Evolutionary conservation across 2,888 invertebrate species (phyloP), one percentile per base, ranked within the genome.

Genomic region (Ormyrus thymus): DNA sequence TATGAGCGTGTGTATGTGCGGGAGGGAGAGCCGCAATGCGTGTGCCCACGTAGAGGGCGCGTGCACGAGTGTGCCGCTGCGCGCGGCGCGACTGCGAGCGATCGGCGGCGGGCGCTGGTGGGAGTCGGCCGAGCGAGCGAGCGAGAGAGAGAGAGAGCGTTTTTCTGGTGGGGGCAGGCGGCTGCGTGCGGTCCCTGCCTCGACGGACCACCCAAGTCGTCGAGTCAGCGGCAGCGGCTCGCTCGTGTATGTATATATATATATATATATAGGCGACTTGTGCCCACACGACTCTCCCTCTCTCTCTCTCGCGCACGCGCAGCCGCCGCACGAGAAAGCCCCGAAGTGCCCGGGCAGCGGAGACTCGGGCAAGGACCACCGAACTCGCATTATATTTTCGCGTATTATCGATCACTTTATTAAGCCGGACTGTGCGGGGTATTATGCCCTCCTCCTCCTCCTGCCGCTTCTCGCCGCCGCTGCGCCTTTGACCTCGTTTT

Each of bases 131-230:
- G n/a, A 13, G 45, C 11, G 59, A 58, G 64, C 76, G 79, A 62
- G 46, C 7, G 73, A n/a, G 46, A 72, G 48, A 48, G 29, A 7
- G 45, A 15, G 76, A 78, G 77, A 48, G 64, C 83, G 85, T 89
- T 89, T 89, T 90, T 89, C 84, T 89, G 87, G 87, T 86, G 87
- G 88, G 88, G 87, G 84, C 84, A 85, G 64, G 84, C 85, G 89
- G 86, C 89, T 89, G 90, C 89, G 90, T 89, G 89, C 89, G 89
- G 90, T 90, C 89, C 87, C 88, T 87, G 46, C 87, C 86, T 87
- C 86, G 86, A 88, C 84, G 86, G 89, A 89, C 90, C 90, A 90
- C 90, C 90, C 90, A 89, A 88, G 89, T 87, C 29, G 29, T 29
- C 85, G 90, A 62, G 48, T 55, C 65, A 58, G 61, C 73, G 11